These are phyloP conservation scores for Eretmochelys imbricata DNA, from an alignment of 2,113 vertebrate genomes.

Conservation along the genomic window DNA sequence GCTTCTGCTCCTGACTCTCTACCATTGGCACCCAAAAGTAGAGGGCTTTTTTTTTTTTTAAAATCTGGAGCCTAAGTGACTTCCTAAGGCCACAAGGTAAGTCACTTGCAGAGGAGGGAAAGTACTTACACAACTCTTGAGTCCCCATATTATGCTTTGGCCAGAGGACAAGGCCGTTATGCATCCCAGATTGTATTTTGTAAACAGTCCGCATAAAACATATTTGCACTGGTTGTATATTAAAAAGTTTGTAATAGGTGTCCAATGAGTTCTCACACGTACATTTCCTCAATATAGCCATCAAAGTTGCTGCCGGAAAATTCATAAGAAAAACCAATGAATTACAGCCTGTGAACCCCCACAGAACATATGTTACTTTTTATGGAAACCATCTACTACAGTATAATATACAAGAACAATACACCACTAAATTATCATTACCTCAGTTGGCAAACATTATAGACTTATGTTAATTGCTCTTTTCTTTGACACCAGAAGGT, in stretches of 20 bases:
- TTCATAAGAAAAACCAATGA: neutral
- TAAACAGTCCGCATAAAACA: slow-evolving; percentile 14
- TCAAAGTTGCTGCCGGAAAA: neutral
- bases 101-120: neutral
- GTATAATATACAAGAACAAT: neutral
- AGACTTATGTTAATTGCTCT: neutral
- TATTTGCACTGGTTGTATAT: neutral
- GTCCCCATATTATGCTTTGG: neutral
- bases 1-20: no score
- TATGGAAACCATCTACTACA: neutral
- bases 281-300: neutral
- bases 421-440: neutral
- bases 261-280: slow-evolving; percentile 41
- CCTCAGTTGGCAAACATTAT: neutral
- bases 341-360: neutral
- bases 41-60: neutral
- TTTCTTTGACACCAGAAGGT: neutral
- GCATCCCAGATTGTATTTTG: slow-evolving; percentile 4
- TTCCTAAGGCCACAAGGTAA: neutral
- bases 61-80: neutral
- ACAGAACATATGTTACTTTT: neutral
- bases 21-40: fast-evolving
- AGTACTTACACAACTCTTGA: neutral
- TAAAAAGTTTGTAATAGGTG: slow-evolving; percentile 35
- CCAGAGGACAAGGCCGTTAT: fast-evolving